Percentiles rank a stretch among this genome's conserved stretches.
phyloP scores from a whole-genome alignment of 2,113 vertebrate species.

The Scomber japonicus region DNA sequence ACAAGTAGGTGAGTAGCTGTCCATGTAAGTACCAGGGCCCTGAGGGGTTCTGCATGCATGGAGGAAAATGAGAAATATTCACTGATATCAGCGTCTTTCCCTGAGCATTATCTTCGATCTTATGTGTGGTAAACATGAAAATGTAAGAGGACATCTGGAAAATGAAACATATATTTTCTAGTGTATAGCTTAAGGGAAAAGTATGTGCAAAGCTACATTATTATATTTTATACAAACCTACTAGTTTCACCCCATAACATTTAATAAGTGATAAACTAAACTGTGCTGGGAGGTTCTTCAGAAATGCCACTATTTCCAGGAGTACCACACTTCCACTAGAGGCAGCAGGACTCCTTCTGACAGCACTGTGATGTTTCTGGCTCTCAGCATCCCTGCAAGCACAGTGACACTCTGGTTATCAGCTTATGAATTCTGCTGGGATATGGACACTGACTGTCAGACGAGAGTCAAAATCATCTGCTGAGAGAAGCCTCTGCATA shows the following conservation, averaged over 20 bases:
- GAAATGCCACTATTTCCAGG: not conserved
- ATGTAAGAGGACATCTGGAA: no score
- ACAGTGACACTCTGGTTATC: not conserved
- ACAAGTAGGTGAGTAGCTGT: conserved; percentile 17
- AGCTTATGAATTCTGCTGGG: not conserved
- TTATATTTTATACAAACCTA: no score
- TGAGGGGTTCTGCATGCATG: no score
- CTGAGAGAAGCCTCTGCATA: not conserved
- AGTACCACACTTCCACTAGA: not conserved
- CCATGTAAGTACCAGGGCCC: not conserved
- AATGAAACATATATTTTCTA: no score
- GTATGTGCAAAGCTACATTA: no score
- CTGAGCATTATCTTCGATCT: no score
- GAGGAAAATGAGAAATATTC: not conserved
- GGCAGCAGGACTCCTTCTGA: not conserved
- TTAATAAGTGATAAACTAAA: not conserved
- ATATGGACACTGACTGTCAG: not conserved
- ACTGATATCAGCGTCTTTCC: no score
- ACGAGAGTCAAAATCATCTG: not conserved
- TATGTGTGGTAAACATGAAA: no score
- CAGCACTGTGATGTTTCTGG: conserved; percentile 27
- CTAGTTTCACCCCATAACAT: not conserved
- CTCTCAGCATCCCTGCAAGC: not conserved
- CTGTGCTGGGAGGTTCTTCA: not conserved
- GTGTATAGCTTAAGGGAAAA: no score